Conservation (phyloP, 2,888 invertebrate genomes). For the Helicoverpa assulta region DNA sequence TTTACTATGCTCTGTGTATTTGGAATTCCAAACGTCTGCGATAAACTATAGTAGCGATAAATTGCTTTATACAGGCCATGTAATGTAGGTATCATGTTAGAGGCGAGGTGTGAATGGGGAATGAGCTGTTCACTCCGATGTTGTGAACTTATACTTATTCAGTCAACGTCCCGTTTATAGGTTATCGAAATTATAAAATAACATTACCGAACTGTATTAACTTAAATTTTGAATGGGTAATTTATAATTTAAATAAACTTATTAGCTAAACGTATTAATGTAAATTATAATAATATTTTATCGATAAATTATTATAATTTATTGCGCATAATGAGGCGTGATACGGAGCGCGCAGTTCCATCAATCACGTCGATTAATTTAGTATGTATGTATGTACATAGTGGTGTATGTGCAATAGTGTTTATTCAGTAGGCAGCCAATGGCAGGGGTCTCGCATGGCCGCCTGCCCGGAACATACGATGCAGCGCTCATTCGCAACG, state of each 20-base stretch:
- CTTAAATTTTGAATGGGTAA: conserved; percentile 9
- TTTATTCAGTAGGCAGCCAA: conserved; percentile 66
- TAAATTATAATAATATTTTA: conserved; percentile 36
- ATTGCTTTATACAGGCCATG: conserved; percentile 76
- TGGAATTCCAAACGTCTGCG: conserved; percentile 67
- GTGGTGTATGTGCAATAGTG: conserved; percentile 41
- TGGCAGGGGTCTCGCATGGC: conserved; percentile 71
- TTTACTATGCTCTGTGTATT: conserved; percentile 69
- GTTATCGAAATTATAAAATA: conserved; percentile 27
- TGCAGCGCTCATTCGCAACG: conserved; percentile 46
- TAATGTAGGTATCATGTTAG: conserved; percentile 71
- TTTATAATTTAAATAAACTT: conserved; percentile 22
- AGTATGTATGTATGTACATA: conserved; percentile 40
- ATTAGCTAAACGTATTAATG: conserved; percentile 44
- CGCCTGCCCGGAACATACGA: conserved; percentile 67
- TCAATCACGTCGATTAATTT: conserved; percentile 67
- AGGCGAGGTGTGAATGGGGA: conserved; percentile 72
- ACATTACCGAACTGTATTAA: conserved; percentile 9
- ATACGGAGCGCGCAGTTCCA: conserved; percentile 55
- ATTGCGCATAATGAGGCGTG: conserved; percentile 54
- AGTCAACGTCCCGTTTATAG: conserved; percentile 11
- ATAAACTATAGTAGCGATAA: conserved; percentile 76
- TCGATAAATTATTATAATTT: conserved; percentile 54
- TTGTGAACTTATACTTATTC: conserved; percentile 50
- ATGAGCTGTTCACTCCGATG: conserved; percentile 68